Evolutionary conservation across 1,140 invertebrate genomes (phyloP).

Genomic region (Meteorus sp.): DNA sequence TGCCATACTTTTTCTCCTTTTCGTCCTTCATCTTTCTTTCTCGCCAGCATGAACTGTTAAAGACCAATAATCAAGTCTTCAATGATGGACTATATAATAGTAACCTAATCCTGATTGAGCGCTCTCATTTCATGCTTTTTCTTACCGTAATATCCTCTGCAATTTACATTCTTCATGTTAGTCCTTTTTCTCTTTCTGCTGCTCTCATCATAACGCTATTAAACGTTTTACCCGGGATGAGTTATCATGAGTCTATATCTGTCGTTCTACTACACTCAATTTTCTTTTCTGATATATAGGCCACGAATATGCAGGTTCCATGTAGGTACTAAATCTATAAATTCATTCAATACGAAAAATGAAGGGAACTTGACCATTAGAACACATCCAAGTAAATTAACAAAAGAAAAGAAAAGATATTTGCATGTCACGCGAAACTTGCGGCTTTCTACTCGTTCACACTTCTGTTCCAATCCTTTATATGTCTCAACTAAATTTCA

Average conservation of each 20-base stretch:
- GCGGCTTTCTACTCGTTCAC: not conserved
- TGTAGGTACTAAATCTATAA: not conserved
- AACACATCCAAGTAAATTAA: conserved; percentile 5
- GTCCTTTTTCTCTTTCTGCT: not conserved
- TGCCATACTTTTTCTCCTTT: not conserved
- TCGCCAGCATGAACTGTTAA: too few relatives aligned
- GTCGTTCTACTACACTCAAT: too few relatives aligned
- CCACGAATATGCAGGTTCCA: not conserved
- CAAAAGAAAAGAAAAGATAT: not conserved
- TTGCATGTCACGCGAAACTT: conserved; percentile 12
- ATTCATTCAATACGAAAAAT: conserved; percentile 9
- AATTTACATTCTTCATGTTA: too few relatives aligned
- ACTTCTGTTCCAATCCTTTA: not conserved
- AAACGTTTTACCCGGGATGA: not conserved
- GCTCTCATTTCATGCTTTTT: not conserved
- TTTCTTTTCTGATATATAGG: conserved; percentile 6
- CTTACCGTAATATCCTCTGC: too few relatives aligned
- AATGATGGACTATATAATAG: too few relatives aligned
- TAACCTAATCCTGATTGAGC: too few relatives aligned
- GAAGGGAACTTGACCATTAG: conserved; percentile 4
- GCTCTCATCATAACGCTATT: not conserved
- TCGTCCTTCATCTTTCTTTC: too few relatives aligned
- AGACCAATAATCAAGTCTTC: not conserved
- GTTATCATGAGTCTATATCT: too few relatives aligned
- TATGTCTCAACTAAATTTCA: not conserved